Evolutionary conservation across 1,140 invertebrate species (phyloP), one percentile per base, ranked within the genome.

Genomic region (Arctopsyche grandis): DNA sequence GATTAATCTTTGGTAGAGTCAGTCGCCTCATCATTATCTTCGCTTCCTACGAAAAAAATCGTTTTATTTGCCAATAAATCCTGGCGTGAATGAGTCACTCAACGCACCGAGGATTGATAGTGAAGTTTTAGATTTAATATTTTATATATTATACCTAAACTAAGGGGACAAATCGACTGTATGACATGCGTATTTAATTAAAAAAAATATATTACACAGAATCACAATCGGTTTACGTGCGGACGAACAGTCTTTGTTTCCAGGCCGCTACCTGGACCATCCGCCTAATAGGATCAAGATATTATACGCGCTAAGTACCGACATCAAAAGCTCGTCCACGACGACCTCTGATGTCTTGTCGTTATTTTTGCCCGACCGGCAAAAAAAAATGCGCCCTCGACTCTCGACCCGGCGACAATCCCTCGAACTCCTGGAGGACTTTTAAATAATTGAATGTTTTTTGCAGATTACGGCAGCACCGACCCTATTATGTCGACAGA

Each of bases 361-460:
- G 78, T 82, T 82, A 82, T 80, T 80, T 80, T 79, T 78, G 75
- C 43, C 79, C 75, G 10, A 58, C 63, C 24, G n/a, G 56, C 22
- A 77, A 70, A 58, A 71, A 19, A 22, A 16, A 70, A 29, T n/a
- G 52, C 26, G 19, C 29, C 69, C 60, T 46, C 58, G 75, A 63
- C 69, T 58, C 80, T 46, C 58, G 70, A 29, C 44, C 24, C 26
- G 66, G 19, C 77, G 26, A 71, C 14, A 69, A 75, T 77, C 74
- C 74, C 70, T 21, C 63, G 56, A 81, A 75, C 74, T 79, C 75
- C 74, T 81, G 21, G 52, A 80, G 81, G 81, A 82, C 78, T 82
- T 81, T 82, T 82, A 78, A 79, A 81, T 81, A 81, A 81, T 81
- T 81, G 77, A 81, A 82, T 82, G 81, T 80, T 82, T 82, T 82